phyloP scores from a whole-genome alignment of 2,797 vertebrate genomes.

The Vespertilio murinus region DNA sequence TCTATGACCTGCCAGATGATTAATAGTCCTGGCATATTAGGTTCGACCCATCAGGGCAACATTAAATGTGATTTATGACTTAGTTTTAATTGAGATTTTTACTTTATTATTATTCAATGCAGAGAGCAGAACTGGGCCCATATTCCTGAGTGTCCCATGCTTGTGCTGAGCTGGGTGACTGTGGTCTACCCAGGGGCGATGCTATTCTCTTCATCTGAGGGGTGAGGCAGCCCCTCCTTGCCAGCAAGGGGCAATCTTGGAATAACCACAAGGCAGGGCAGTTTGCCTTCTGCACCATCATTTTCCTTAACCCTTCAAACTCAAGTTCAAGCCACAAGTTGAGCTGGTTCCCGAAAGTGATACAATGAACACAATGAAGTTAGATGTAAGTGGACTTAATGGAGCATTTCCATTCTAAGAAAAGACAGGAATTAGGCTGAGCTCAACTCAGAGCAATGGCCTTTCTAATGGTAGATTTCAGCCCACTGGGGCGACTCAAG shows the following conservation, averaged over 20 bases:
- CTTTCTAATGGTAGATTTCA: not conserved
- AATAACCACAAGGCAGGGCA: not conserved
- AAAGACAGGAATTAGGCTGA: not conserved
- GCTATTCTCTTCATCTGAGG: accelerated
- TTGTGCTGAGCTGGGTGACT: not conserved
- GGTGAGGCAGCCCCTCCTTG: not conserved
- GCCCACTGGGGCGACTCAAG: not conserved
- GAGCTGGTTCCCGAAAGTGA: not conserved
- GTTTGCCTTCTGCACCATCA: not conserved
- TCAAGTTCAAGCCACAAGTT: not conserved
- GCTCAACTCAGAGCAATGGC: not conserved
- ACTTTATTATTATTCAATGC: constrained; percentile 63
- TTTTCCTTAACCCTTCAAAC: not conserved
- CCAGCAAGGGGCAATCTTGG: not conserved
- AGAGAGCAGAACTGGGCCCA: constrained; percentile 10
- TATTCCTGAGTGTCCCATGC: not conserved
- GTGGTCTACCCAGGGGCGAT: not conserved
- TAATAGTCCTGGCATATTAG: constrained; percentile 66
- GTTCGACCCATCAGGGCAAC: constrained; percentile 52
- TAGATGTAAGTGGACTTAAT: not conserved
- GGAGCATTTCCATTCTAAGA: not conserved
- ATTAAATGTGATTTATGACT: constrained; percentile 78
- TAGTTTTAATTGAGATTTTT: constrained; percentile 78
- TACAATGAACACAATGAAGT: not conserved
- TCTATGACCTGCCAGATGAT: constrained; percentile 56